phyloP scores from a whole-genome alignment of 2,113 vertebrate species.

The Typhlomys cinereus region DNA sequence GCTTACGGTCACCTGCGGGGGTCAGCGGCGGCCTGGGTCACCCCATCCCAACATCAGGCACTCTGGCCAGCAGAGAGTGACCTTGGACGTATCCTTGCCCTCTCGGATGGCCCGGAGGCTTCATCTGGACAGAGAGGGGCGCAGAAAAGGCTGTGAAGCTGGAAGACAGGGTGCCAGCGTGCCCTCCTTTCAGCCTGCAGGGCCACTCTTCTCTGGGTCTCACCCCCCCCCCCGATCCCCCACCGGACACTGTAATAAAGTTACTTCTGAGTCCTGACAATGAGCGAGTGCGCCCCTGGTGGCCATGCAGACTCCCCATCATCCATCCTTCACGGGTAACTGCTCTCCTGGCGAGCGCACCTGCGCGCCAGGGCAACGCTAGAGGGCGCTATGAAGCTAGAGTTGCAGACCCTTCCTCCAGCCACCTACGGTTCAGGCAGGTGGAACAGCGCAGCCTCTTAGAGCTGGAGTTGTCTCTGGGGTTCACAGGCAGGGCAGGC shows the following conservation, averaged over 20 bases:
- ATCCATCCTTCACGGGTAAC: not conserved
- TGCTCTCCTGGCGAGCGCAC: no score
- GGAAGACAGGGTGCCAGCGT: not conserved
- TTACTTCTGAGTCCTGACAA: not conserved
- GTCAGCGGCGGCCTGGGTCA: not conserved
- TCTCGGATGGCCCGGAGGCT: not conserved
- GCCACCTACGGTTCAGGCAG: no score
- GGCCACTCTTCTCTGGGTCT: not conserved
- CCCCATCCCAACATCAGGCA: not conserved
- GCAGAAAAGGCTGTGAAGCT: not conserved
- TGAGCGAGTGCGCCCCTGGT: not conserved
- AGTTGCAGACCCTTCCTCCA: not conserved
- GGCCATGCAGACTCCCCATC: not conserved
- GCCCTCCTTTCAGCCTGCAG: not conserved
- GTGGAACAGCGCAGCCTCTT: not conserved
- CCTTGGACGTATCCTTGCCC: not conserved
- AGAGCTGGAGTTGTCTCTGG: not conserved
- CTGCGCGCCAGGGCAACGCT: not conserved
- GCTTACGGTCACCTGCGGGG: not conserved
- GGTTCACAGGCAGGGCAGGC: not conserved
- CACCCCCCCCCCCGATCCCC: fast-evolving
- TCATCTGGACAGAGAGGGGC: not conserved
- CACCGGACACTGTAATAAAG: no score
- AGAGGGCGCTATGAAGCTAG: not conserved
- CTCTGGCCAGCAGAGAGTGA: not conserved